A percentile compares a stretch with the other conserved stretches of the same genome.
These are phyloP conservation scores for Habrosyne pyritoides DNA, from an alignment of 2,888 invertebrate species.

Conservation along the genomic window DNA sequence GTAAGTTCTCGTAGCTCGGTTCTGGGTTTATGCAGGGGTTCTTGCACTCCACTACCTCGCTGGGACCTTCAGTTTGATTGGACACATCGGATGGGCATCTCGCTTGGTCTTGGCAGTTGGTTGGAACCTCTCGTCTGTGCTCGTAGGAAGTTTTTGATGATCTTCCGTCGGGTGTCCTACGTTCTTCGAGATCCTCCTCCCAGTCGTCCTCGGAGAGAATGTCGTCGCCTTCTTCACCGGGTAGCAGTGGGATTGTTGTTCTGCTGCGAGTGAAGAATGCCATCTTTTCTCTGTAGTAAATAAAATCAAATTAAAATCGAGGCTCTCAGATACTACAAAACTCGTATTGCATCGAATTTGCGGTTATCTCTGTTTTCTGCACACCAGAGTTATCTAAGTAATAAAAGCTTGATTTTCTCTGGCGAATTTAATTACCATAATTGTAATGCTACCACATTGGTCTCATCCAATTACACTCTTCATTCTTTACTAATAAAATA, in stretches of 20 bases:
- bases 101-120: constrained; percentile 8
- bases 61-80: constrained; percentile 10
- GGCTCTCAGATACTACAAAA: no score
- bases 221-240: constrained; percentile 84
- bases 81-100: constrained; percentile 1
- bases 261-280: constrained; percentile 96
- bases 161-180: constrained; percentile 74
- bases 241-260: constrained; percentile 89
- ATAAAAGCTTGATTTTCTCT: no score
- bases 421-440: no score
- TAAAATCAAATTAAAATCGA: no score
- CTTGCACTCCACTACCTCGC: constrained; percentile 66
- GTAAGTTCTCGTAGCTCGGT: constrained; percentile 37
- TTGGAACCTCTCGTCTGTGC: constrained; percentile 44
- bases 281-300: constrained; percentile 94
- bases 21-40: constrained; percentile 58
- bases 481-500: no score
- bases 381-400: no score
- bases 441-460: no score
- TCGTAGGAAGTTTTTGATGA: constrained; percentile 78
- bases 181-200: constrained; percentile 72
- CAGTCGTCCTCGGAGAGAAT: constrained; percentile 75
- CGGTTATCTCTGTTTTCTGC: no score
- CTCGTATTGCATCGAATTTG: no score
- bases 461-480: no score